A percentile compares a stretch with the other conserved stretches of the same genome.
phyloP scores from a whole-genome alignment of 2,113 vertebrate species.

The Fregata magnificens region DNA sequence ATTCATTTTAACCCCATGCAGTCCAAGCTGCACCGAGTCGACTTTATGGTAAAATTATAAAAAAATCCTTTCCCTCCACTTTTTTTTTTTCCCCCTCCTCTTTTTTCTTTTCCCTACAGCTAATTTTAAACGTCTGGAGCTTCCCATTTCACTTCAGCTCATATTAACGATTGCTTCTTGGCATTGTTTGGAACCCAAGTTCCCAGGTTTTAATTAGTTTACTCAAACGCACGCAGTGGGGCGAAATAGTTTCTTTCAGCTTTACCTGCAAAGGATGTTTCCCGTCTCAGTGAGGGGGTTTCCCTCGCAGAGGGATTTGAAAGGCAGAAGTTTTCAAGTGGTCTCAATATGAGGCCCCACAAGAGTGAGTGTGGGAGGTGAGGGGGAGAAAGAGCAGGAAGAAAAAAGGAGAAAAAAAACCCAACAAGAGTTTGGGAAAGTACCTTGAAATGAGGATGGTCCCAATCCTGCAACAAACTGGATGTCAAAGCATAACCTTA shows the following conservation, averaged over 20 bases:
- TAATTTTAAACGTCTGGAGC: conserved; percentile 26
- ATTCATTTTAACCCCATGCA: conserved; percentile 33
- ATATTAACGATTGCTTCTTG: conserved; percentile 27
- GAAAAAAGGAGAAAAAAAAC: background rate
- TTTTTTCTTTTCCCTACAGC: background rate
- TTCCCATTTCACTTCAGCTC: conserved; percentile 22
- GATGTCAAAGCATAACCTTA: background rate
- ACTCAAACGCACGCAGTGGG: background rate
- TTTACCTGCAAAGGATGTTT: conserved; percentile 59
- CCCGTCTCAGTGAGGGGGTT: background rate
- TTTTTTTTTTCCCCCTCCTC: rapidly evolving
- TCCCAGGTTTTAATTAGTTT: conserved; percentile 64
- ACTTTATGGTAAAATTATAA: background rate
- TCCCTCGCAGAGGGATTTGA: background rate
- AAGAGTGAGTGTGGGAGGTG: conserved; percentile 15
- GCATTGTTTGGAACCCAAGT: background rate
- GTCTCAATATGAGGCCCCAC: conserved; percentile 15
- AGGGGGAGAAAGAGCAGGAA: background rate
- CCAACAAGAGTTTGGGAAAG: conserved; percentile 14
- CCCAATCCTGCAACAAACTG: conserved; percentile 1
- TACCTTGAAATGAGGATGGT: conserved; percentile 26
- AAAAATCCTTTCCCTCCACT: background rate
- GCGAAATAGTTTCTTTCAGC: conserved; percentile 56
- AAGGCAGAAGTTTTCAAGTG: conserved; percentile 45
- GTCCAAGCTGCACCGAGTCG: background rate